Percentiles rank a stretch among this genome's conserved stretches.
Conservation (phyloP, 92 coral and sea anemone genomes). For the Blastomussa wellsi region DNA sequence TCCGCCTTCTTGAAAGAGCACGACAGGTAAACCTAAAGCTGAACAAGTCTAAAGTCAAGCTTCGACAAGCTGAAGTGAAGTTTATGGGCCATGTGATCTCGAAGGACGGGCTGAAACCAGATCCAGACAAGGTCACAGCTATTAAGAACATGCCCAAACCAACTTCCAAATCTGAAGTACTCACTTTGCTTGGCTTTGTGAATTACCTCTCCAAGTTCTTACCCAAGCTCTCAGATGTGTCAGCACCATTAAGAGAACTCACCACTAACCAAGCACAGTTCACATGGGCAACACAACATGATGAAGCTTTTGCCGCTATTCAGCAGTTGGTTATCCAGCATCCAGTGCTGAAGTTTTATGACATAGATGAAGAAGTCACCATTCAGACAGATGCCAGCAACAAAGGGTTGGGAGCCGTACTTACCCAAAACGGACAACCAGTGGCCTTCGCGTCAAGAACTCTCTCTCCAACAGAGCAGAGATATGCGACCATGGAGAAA, state of each 20-base stretch:
- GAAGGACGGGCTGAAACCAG: conserved; percentile 57
- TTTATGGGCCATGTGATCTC: conserved; percentile 41
- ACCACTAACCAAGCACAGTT: conserved; percentile 43
- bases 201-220: conserved; percentile 48
- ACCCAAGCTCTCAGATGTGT: conserved; percentile 56
- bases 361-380: no score
- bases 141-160: conserved; percentile 28
- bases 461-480: conserved; percentile 41
- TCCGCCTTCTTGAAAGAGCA: conserved; percentile 45
- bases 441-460: conserved; percentile 50
- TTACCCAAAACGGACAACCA: conserved; percentile 53
- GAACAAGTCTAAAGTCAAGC: conserved; percentile 31
- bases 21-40: conserved; percentile 36
- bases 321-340: no score
- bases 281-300: conserved; percentile 52
- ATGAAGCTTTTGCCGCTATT: conserved; percentile 52
- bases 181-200: conserved; percentile 27
- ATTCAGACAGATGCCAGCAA: conserved; percentile 32
- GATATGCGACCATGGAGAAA: conserved; percentile 35
- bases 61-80: conserved; percentile 43
- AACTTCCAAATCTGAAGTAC: conserved; percentile 8
- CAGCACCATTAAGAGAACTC: conserved; percentile 57
- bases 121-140: conserved; percentile 37
- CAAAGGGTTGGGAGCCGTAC: conserved; percentile 48
- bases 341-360: no score